These are phyloP conservation scores for Tyto alba DNA, from an alignment of 2,113 vertebrate species.

Conservation along the genomic window DNA sequence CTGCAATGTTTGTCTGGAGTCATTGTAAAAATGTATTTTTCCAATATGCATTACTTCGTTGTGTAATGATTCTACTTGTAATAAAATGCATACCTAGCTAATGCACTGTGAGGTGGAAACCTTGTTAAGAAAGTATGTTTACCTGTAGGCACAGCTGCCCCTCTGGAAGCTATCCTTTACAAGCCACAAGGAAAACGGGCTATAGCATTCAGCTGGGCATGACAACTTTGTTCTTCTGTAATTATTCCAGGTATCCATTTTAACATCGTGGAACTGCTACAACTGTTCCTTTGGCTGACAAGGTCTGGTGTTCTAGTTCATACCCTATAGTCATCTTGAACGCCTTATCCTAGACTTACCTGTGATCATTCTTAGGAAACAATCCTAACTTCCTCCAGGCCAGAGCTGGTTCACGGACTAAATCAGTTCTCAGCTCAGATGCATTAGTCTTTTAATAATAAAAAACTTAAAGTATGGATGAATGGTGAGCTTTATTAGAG, in stretches of 20 bases:
- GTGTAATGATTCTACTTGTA: slow-evolving; percentile 72
- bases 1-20: slow-evolving; percentile 53
- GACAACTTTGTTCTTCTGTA: neutral
- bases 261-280: neutral
- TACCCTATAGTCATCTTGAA: neutral
- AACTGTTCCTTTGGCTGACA: neutral
- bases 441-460: neutral
- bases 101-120: neutral
- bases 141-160: neutral
- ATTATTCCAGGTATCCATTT: neutral
- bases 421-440: neutral
- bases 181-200: neutral
- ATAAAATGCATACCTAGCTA: slow-evolving; percentile 62
- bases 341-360: neutral
- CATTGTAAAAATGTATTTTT: slow-evolving; percentile 74
- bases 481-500: neutral
- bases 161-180: neutral
- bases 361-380: neutral
- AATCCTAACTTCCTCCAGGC: rapidly evolving
- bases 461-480: neutral
- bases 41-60: slow-evolving; percentile 63
- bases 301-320: neutral
- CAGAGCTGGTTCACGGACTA: neutral
- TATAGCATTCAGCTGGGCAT: rapidly evolving
- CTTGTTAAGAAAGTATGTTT: neutral